Percentiles rank a stretch among this genome's conserved stretches.
Conservation (phyloP, 2,113 vertebrate species). For the Microtus montanus region DNA sequence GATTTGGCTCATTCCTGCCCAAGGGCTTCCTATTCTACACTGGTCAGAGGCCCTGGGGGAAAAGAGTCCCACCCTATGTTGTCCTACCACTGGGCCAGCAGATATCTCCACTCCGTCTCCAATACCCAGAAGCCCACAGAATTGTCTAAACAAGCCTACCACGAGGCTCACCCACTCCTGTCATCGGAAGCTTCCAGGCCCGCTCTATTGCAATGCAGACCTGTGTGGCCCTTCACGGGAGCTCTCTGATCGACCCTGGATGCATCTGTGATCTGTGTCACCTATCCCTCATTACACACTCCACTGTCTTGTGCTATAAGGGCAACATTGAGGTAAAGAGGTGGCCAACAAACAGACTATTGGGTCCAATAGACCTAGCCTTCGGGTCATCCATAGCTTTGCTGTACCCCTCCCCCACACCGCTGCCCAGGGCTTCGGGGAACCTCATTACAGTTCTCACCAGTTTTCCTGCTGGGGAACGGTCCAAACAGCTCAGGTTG, state of each 20-base stretch:
- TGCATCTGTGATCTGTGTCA: not conserved
- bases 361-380: not conserved
- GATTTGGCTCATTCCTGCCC: not conserved
- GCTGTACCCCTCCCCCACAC: not conserved
- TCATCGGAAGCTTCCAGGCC: not conserved
- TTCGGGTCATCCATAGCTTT: not conserved
- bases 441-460: rapidly evolving
- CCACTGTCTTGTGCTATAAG: not conserved
- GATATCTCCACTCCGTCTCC: not conserved
- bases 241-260: not conserved
- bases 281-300: too few species aligned
- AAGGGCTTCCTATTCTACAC: not conserved
- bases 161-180: not conserved
- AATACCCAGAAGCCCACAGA: not conserved
- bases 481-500: not conserved
- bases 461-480: not conserved
- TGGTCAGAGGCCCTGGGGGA: not conserved
- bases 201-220: not conserved
- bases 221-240: not conserved
- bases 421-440: not conserved
- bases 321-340: rapidly evolving
- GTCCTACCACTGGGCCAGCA: not conserved
- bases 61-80: not conserved
- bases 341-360: too few species aligned
- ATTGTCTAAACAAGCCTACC: not conserved